A percentile compares a stretch with the other conserved stretches of the same genome.
Evolutionary conservation across 2,113 vertebrate species (phyloP).

Genomic region (Asarcornis scutulata): DNA sequence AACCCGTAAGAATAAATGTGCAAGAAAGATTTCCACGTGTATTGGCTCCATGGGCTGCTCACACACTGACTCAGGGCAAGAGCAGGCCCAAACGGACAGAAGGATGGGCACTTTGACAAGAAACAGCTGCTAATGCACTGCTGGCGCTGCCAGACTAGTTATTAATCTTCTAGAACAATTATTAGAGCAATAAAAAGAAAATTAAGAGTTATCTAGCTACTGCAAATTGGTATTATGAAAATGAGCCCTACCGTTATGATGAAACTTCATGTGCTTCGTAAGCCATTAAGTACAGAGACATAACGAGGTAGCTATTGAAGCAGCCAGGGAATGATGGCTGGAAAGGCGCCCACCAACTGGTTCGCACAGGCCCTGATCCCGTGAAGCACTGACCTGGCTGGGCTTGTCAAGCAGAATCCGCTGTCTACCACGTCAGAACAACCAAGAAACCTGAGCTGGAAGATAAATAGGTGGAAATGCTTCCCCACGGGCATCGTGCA

Average conservation of each 20-base stretch:
- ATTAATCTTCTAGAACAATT: not conserved
- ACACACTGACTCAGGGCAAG: not conserved
- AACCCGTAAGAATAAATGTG: not conserved
- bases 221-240: constrained; percentile 17
- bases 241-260: not conserved
- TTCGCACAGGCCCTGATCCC: not conserved
- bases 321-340: not conserved
- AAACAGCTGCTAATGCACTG: not conserved
- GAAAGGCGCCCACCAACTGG: not conserved
- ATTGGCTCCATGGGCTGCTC: not conserved
- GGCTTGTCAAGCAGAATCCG: not conserved
- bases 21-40: not conserved
- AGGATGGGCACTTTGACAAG: rapidly evolving
- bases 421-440: not conserved
- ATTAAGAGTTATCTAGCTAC: not conserved
- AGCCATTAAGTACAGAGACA: not conserved
- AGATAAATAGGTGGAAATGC: not conserved
- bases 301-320: not conserved
- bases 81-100: not conserved
- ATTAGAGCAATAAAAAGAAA: not conserved
- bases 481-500: not conserved
- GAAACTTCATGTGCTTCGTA: not conserved
- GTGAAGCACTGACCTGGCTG: rapidly evolving
- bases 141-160: not conserved
- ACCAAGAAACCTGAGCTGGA: not conserved